phyloP scores from a whole-genome alignment of 35 echinoderm and acorn worm species.

The Acanthaster planci region DNA sequence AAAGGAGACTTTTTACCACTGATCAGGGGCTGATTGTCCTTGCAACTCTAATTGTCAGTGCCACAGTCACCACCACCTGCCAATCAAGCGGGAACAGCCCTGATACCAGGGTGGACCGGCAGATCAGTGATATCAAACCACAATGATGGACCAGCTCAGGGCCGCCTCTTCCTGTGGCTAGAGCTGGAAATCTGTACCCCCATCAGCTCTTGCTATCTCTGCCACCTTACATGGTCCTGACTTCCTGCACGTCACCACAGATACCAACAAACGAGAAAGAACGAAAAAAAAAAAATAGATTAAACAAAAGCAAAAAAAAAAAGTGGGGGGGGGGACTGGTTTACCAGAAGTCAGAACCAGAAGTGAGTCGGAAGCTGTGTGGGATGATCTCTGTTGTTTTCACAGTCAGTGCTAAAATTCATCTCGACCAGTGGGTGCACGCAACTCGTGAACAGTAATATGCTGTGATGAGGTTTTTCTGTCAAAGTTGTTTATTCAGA shows the following conservation, averaged over 20 bases:
- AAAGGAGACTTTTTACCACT: no score
- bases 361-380: not conserved
- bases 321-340: not conserved
- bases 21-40: no score
- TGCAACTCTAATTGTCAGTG: not conserved
- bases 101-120: no score
- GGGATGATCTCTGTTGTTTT: no score
- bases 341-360: constrained; percentile 5
- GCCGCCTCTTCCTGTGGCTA: not conserved
- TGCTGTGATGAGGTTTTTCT: no score
- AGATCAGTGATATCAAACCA: no score
- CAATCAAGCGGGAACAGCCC: not conserved
- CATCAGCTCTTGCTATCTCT: not conserved
- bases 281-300: not conserved
- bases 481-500: no score
- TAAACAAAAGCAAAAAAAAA: not conserved
- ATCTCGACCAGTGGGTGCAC: not conserved
- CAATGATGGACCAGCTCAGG: no score
- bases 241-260: constrained; percentile 16
- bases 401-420: not conserved
- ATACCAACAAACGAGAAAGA: not conserved
- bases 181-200: not conserved
- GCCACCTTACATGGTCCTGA: constrained; percentile 6
- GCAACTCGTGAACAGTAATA: not conserved
- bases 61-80: not conserved